A percentile compares a stretch with the other conserved stretches of the same genome.
Conservation (phyloP, 2,113 vertebrate species). For the Odocoileus hemionus region DNA sequence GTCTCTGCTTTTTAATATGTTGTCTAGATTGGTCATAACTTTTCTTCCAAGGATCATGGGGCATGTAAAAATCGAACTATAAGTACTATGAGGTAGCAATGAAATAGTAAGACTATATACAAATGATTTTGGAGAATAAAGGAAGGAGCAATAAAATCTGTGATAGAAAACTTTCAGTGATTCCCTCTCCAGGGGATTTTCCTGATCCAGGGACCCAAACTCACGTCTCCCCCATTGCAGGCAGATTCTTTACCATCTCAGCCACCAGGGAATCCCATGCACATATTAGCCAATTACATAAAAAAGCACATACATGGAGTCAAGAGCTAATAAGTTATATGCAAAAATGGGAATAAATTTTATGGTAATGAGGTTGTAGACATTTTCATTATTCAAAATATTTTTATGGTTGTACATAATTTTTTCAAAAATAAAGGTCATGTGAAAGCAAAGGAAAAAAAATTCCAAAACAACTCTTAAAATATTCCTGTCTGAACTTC, state of each 20-base stretch:
- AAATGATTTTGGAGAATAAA: background rate
- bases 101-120: background rate
- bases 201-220: background rate
- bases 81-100: background rate
- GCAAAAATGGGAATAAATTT: background rate
- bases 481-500: background rate
- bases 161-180: background rate
- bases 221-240: background rate
- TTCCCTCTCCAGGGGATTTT: background rate
- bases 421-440: background rate
- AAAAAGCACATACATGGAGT: background rate
- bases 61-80: background rate
- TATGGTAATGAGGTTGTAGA: background rate
- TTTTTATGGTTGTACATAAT: background rate
- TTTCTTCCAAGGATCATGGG: background rate
- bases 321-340: background rate
- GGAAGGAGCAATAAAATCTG: background rate
- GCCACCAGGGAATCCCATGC: background rate
- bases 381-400: background rate
- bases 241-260: background rate
- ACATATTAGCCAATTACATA: background rate
- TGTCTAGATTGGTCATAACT: background rate
- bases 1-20: background rate
- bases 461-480: background rate
- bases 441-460: background rate